Conservation (phyloP, 2,113 vertebrate species). For the Aythya baeri region DNA sequence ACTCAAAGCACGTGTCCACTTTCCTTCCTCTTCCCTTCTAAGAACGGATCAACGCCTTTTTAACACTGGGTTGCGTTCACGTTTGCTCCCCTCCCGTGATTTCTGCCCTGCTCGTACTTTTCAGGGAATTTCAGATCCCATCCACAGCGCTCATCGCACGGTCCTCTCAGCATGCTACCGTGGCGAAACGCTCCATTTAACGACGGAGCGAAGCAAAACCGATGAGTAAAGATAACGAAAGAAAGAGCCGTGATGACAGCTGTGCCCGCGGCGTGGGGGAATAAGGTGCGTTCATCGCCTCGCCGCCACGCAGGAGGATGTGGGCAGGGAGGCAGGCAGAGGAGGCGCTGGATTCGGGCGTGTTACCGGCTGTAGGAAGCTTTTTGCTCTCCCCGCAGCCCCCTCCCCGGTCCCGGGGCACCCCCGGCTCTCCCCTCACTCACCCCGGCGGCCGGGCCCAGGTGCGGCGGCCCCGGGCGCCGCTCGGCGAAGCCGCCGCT, state of each 20-base stretch:
- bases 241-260: neutral
- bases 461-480: neutral
- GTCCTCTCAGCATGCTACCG: neutral
- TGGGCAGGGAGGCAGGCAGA: neutral
- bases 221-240: neutral
- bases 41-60: neutral
- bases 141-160: neutral
- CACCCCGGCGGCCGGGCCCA: neutral
- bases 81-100: neutral
- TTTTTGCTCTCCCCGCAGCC: neutral
- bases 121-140: slow-evolving; percentile 1
- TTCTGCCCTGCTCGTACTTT: neutral
- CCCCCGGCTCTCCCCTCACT: neutral
- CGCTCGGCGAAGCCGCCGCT: neutral
- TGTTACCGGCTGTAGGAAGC: slow-evolving; percentile 1
- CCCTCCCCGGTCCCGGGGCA: neutral
- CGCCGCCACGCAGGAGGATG: neutral
- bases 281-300: neutral
- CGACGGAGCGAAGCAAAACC: slow-evolving; percentile 5
- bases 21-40: slow-evolving; percentile 9
- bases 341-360: neutral
- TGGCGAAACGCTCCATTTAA: slow-evolving; percentile 26
- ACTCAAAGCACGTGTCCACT: neutral
- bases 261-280: neutral
- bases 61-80: neutral